phyloP scores from a whole-genome alignment of 2,888 invertebrate genomes.

The Drosophila paucipuncta region DNA sequence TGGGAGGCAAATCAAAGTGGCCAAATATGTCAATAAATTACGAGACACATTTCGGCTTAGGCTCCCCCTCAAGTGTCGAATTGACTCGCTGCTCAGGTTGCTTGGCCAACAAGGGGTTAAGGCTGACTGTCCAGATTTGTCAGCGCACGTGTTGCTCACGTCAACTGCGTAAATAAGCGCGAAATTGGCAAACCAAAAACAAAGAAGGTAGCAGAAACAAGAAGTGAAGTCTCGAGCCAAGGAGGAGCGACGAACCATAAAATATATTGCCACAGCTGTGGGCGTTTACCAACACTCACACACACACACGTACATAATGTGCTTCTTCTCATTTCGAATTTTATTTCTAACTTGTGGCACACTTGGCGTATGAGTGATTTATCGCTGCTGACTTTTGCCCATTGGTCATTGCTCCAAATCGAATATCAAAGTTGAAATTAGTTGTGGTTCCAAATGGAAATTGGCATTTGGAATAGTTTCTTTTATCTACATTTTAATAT shows the following conservation, averaged over 20 bases:
- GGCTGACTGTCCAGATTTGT: constrained; percentile 51
- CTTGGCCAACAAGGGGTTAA: constrained; percentile 54
- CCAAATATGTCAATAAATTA: constrained; percentile 75
- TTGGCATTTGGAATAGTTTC: constrained; percentile 62
- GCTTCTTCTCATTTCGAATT: constrained; percentile 19
- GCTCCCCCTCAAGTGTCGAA: constrained; percentile 64
- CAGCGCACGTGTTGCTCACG: constrained; percentile 76
- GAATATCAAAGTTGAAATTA: constrained; percentile 77
- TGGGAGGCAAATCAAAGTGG: constrained; percentile 55
- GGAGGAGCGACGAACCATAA: constrained; percentile 50
- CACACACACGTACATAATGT: neutral
- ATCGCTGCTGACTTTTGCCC: constrained; percentile 61
- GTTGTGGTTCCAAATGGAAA: constrained; percentile 69
- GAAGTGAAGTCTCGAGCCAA: constrained; percentile 18
- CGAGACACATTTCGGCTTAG: constrained; percentile 21
- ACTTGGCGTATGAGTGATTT: constrained; percentile 75
- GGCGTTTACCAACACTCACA: constrained; percentile 30
- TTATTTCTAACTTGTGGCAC: constrained; percentile 36
- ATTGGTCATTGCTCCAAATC: constrained; percentile 54
- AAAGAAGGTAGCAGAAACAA: constrained; percentile 6
- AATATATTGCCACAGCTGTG: constrained; percentile 51
- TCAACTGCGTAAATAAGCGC: constrained; percentile 76
- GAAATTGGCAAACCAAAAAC: constrained; percentile 60
- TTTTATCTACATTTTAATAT: neutral
- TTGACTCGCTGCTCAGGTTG: constrained; percentile 32